A percentile compares a stretch with the other conserved stretches of the same genome.
phyloP scores from a whole-genome alignment of 2,888 invertebrate genomes.

The Mantis religiosa region DNA sequence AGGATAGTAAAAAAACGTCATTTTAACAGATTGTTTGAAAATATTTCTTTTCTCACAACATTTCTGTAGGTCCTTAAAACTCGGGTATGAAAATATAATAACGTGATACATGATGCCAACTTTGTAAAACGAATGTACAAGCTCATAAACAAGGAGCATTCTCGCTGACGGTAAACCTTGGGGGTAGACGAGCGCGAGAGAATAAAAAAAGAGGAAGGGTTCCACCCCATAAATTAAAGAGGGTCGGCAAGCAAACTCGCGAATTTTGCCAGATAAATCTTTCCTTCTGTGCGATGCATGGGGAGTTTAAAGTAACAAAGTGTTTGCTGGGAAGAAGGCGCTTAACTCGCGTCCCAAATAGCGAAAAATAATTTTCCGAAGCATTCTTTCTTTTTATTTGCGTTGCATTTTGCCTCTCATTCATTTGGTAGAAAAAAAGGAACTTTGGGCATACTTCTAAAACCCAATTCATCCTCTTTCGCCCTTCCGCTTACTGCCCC shows the following conservation, averaged over 20 bases:
- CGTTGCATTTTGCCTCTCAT: not conserved
- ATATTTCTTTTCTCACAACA: too few relatives aligned
- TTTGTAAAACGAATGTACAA: not conserved
- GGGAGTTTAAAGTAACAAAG: not conserved
- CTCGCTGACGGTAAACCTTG: not conserved
- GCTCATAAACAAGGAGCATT: not conserved
- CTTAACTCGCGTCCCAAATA: not conserved
- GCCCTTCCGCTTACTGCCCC: not conserved
- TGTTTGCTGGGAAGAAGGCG: not conserved
- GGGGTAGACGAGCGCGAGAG: not conserved
- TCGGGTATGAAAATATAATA: not conserved
- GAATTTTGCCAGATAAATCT: not conserved
- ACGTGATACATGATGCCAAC: not conserved
- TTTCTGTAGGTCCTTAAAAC: not conserved
- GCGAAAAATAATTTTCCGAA: not conserved
- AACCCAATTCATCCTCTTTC: not conserved
- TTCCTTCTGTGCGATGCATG: not conserved
- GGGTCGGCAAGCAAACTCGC: not conserved
- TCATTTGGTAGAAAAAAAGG: not conserved
- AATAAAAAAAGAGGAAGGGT: not conserved
- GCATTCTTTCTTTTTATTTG: not conserved
- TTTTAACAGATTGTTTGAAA: too few relatives aligned
- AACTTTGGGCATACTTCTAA: not conserved
- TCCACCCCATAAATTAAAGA: not conserved
- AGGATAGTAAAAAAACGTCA: too few relatives aligned